phyloP scores from a whole-genome alignment of 1,140 invertebrate species.

The Pissodes strobi region DNA sequence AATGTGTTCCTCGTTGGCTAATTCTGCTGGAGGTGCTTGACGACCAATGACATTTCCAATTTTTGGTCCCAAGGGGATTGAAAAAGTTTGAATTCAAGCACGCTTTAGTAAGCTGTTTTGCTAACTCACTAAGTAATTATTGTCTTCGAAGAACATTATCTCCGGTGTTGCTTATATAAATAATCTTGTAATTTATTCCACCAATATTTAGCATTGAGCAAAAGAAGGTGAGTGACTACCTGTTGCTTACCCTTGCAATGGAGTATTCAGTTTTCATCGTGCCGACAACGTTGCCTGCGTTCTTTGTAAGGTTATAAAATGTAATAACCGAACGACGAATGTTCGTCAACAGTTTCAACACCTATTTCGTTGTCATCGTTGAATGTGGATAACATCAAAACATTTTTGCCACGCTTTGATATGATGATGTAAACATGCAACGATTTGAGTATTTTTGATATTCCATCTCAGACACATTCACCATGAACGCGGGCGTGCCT shows the following conservation, averaged over 20 bases:
- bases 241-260: not conserved
- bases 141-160: not conserved
- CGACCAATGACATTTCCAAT: not conserved
- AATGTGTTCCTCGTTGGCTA: not conserved
- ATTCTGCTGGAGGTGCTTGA: not conserved
- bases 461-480: no score
- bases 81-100: not conserved
- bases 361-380: not conserved
- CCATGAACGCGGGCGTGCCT: no score
- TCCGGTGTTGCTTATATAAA: not conserved
- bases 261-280: not conserved
- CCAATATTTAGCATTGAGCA: constrained; percentile 4
- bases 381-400: not conserved
- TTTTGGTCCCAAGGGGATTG: not conserved
- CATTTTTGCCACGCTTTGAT: not conserved
- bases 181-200: not conserved
- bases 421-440: not conserved
- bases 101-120: not conserved
- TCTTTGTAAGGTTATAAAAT: not conserved
- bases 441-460: no score
- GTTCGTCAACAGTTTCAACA: not conserved
- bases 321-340: not conserved
- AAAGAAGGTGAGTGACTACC: constrained; percentile 2
- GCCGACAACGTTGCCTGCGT: not conserved
- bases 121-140: not conserved